Base-by-base conservation (phyloP, 2,888 invertebrate genomes). In the Cephus sareptanus region DNA sequence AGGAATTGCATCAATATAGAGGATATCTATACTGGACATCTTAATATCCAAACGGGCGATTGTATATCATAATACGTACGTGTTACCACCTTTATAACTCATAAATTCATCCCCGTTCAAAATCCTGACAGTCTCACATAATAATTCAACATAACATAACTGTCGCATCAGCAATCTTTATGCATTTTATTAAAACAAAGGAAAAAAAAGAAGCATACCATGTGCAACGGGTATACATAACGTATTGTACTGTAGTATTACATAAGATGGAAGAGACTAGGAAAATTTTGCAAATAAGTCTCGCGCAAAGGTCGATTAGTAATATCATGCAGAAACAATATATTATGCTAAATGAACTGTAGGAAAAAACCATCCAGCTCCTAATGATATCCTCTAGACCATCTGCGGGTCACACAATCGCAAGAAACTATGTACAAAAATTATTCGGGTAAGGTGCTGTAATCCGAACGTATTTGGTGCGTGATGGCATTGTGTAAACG, bases 401-500 rank as follows among this genome's bases (percentile, higher is more conserved):
- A 56, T 9, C 40, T 15, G 40, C 15, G 40, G 23, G 23, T 56
- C 23, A 56, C 6, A 56, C 23, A 23, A 9, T 56, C 9, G 23
- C 23, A 23, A 23, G 9, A 56, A 23, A 9, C 40, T 56, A 56
- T 56, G 23, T 56, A 56, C 6, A 56, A 23, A 15, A 56, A 56
- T 56, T 56, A 71, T 33, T 33, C 71, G 71, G 13, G 31, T 15
- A 71, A 30, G 31, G 74, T 77, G 75, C 80, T 76, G 80, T 81
- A 82, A 81, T 82, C 76, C 80, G 79, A 77, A 75, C 76, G 77
- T 79, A 73, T 78, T 56, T 79, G 79, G 82, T 81, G 80, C 80
- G 79, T 79, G 80, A 80, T 80, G 75, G 70, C 74, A 79, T 84
- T 83, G 81, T 82, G 82, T 81, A 83, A 83, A 80, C 80, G 79